Base-by-base conservation (phyloP, 1,140 invertebrate species). In the Sweltsa coloradensis region DNA sequence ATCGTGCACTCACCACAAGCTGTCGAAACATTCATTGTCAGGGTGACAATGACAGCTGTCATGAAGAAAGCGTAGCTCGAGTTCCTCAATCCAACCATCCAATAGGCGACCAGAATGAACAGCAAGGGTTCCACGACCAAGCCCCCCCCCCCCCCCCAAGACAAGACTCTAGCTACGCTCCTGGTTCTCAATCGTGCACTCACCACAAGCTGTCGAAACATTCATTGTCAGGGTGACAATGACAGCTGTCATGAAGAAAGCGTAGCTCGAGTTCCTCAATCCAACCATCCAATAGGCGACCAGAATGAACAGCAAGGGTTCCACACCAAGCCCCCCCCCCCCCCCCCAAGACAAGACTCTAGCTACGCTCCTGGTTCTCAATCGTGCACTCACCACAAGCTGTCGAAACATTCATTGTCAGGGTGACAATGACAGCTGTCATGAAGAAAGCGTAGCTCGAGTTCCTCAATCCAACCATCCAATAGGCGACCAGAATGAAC, bases 21-120 rank as follows among this genome's bases (percentile, higher is more conserved):
- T 9, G 81, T 79, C 9, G 86, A 79, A n/a, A 87, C 79, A 57
- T 87, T 89, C 59, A 87, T 79, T n/a, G 85, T 85, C 41, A 89
- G 61, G 27, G 81, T 72, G 22, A 79, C 65, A 2, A 83, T 64
- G 23, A 83, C 59, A n/a, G 76, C 60, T 1, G 83, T 83, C 44
- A 80, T 69, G 2, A 71, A 59, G 55, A 83, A 83, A n/a, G 82
- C 78, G 54, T 79, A 76, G 1, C 74, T 53, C 1, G 76, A 74
- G 34, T 68, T 59, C 23, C 79, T 62, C 11, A 89, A 66, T 50
- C 85, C 85, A 5, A 82, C 73, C 27, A 91, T 66, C 75, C 79
- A 88, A 60, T 91, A 91, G 34, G 82, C 70, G 49, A 90, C 77
- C 22, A 77, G 57, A 1, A 77, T 76, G 64, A 89, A 91, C 26